Conservation (phyloP, 2,797 vertebrate genomes). For the Erethizon dorsatum region DNA sequence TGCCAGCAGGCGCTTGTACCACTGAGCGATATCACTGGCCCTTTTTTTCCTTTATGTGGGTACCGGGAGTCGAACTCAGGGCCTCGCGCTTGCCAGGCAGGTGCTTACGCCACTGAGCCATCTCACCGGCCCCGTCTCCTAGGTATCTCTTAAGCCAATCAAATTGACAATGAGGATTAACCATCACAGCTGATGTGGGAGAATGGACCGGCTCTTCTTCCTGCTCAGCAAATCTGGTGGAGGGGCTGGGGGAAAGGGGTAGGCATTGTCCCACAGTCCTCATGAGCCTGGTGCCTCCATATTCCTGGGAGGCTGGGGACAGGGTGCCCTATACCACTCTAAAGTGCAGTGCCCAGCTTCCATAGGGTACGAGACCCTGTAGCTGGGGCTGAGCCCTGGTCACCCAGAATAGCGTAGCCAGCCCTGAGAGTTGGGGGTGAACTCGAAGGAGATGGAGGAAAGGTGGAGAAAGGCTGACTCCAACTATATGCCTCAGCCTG, state of each 20-base stretch:
- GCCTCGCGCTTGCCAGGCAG: too few species aligned
- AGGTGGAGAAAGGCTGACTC: background rate
- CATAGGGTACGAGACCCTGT: background rate
- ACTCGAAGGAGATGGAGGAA: background rate
- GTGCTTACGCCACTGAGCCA: too few species aligned
- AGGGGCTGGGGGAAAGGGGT: rapidly evolving
- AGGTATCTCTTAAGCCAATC: background rate
- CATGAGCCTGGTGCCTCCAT: background rate
- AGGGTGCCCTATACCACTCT: background rate
- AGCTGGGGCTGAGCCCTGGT: background rate
- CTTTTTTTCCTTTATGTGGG: too few species aligned
- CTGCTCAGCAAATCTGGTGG: background rate
- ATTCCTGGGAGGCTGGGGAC: background rate
- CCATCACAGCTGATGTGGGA: background rate
- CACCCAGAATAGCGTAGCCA: background rate
- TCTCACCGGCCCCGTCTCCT: background rate
- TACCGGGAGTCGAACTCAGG: too few species aligned
- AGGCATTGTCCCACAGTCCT: background rate
- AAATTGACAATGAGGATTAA: background rate
- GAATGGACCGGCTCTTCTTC: background rate
- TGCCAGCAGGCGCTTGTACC: too few species aligned
- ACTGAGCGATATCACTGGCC: too few species aligned
- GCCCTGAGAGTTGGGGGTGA: background rate
- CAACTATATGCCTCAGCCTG: rapidly evolving
- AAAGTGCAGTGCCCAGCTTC: background rate